Base-by-base conservation (phyloP, 2,113 vertebrate species). In the Pseudonaja textilis region DNA sequence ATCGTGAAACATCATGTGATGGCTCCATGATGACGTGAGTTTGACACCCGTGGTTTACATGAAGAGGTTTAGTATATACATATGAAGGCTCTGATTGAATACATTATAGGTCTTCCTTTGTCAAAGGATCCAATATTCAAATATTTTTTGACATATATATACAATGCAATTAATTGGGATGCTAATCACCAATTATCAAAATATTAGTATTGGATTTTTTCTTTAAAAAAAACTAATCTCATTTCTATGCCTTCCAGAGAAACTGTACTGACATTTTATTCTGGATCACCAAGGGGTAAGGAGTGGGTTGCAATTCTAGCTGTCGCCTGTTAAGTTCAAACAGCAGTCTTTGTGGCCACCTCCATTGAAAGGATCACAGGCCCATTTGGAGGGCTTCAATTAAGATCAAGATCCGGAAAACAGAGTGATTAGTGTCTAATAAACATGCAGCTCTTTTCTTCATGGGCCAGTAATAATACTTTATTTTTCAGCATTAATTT, bases 401-500 rank as follows among this genome's bases (percentile, higher is more conserved):
- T 92, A 91, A 45, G 93, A 69, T 85, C 91, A 47, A 57, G 39
- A 39, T 26, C 20, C 12, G 87, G 91, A 56, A 94, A 95, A 90
- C 2, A 55, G 3, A 34, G 26, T 25, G 89, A 91, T 94, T 92
- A 1, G 74, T 6, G 10, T 54, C 74, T 6, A 2, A 16, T 12
- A 25, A 57, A 87, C 89, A 7, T 26, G 54, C 56, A 85, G 25
- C 69, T 89, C n/a, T 25, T 91, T 69, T 55, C 11, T 85, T 56
- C 91, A 42, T 81, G 59, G 50, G 25, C 34, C 14, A 92, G 47
- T 23, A 89, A n/a, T 42, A 52, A 39, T 89, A 61, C 57, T 92
- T 1, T 34, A 50, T 92, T 93, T 95, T 95, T 93, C 89, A 92
- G 69, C 52, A 94, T 64, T 64, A 91, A 92, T 93, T 93, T 93